Percentiles rank a stretch among this genome's conserved stretches.
Evolutionary conservation across 2,888 invertebrate species (phyloP).

Genomic region (Lamellibrachia columna): DNA sequence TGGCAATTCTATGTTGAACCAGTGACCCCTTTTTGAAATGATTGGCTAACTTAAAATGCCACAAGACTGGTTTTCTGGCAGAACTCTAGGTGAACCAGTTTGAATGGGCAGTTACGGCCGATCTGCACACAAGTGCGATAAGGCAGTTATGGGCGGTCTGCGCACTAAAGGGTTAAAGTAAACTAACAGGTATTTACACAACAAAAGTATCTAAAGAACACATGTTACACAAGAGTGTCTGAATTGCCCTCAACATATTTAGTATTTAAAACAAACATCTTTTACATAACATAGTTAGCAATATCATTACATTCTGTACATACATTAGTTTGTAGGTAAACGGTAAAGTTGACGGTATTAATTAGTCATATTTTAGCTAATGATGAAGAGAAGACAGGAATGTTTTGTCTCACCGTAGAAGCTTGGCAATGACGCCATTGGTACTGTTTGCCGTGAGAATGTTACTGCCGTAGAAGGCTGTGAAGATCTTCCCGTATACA

Average conservation of each 20-base stretch:
- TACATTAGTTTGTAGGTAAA: background rate
- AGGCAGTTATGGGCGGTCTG: no score
- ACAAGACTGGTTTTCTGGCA: no score
- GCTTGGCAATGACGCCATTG: background rate
- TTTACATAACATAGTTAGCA: background rate
- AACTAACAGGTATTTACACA: no score
- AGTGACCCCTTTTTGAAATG: no score
- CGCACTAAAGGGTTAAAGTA: no score
- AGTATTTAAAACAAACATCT: background rate
- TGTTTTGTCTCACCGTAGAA: background rate
- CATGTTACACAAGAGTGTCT: background rate
- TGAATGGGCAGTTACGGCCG: no score
- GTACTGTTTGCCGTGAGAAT: constrained; percentile 10
- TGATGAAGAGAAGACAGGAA: background rate
- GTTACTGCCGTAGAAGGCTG: background rate
- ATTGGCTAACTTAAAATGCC: no score
- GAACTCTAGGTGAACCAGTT: no score
- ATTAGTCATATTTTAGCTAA: background rate
- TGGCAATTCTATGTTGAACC: no score
- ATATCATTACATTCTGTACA: background rate
- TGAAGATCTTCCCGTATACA: background rate
- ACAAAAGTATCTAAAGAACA: no score
- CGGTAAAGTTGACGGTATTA: background rate
- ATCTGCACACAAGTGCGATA: no score
- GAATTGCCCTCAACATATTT: background rate